A percentile compares a stretch with the other conserved stretches of the same genome.
phyloP scores from a whole-genome alignment of 2,888 invertebrate genomes.

The Congeria kusceri region DNA sequence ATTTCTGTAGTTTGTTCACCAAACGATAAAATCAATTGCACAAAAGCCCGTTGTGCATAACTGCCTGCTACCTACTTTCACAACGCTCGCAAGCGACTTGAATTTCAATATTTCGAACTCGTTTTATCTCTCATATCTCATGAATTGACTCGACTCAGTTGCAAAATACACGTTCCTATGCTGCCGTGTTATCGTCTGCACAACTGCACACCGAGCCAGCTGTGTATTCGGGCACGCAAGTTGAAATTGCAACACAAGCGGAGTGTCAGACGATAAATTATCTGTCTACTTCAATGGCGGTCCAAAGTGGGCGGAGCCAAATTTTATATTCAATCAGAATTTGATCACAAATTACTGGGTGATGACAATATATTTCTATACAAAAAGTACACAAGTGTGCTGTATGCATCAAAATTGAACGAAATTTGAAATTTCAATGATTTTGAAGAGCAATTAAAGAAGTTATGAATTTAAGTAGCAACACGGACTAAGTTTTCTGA shows the following conservation, averaged over 20 bases:
- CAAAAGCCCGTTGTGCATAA: no score
- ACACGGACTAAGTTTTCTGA: conserved; percentile 43
- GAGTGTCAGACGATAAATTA: conserved; percentile 54
- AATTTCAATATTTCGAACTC: no score
- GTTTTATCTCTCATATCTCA: no score
- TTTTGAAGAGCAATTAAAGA: not conserved
- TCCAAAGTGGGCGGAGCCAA: conserved; percentile 54
- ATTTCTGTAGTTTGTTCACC: no score
- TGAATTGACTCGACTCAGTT: no score
- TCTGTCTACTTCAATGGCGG: conserved; percentile 35
- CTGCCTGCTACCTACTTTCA: no score
- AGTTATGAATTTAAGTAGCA: conserved; percentile 56
- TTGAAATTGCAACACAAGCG: conserved; percentile 41
- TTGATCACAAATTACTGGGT: conserved; percentile 11
- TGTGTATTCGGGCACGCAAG: conserved; percentile 33
- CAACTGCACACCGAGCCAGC: conserved; percentile 38
- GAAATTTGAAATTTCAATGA: conserved; percentile 37
- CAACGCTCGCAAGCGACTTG: no score
- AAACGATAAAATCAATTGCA: no score
- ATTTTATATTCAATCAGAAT: conserved; percentile 24
- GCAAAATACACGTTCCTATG: conserved; percentile 17
- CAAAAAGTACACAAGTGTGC: not conserved
- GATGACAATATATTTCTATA: not conserved
- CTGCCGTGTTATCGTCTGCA: conserved; percentile 22
- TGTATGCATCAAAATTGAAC: conserved; percentile 46